Conservation (phyloP, 2,113 vertebrate species). For the Choloepus hoffmanni region DNA sequence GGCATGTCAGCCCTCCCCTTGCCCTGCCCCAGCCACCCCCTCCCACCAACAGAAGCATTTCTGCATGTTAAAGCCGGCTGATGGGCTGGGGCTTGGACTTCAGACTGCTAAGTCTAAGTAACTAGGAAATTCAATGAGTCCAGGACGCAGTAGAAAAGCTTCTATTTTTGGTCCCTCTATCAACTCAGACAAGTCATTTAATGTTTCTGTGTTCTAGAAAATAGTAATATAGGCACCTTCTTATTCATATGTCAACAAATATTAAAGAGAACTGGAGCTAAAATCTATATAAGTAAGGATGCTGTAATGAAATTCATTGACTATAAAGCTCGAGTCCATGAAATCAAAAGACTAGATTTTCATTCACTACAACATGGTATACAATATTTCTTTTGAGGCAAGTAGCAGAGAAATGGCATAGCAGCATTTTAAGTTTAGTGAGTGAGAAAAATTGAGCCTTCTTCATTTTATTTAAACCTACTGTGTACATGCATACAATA, state of each 20-base stretch:
- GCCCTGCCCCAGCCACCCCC: background rate
- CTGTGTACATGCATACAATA: background rate
- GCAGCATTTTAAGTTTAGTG: background rate
- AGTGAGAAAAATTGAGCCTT: conserved; percentile 51
- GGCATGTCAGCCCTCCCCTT: background rate
- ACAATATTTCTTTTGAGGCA: conserved; percentile 7
- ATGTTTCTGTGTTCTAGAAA: conserved; percentile 36
- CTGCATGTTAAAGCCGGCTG: background rate
- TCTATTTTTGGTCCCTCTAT: conserved; percentile 21
- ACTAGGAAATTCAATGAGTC: conserved; percentile 7
- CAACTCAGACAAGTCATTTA: conserved; percentile 48
- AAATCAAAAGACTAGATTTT: conserved; percentile 46
- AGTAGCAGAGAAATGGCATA: background rate
- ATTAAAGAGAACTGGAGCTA: background rate
- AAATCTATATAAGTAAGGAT: background rate
- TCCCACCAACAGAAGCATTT: background rate
- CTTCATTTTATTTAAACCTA: background rate
- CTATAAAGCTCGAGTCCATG: background rate
- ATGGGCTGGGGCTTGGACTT: background rate
- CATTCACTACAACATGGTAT: background rate
- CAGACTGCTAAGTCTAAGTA: background rate
- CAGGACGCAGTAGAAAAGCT: background rate
- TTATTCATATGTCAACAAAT: conserved; percentile 21
- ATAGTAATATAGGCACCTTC: conserved; percentile 34
- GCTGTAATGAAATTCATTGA: background rate